Base-by-base conservation (phyloP, 2,888 invertebrate genomes). In the Perizoma flavofasciatum region DNA sequence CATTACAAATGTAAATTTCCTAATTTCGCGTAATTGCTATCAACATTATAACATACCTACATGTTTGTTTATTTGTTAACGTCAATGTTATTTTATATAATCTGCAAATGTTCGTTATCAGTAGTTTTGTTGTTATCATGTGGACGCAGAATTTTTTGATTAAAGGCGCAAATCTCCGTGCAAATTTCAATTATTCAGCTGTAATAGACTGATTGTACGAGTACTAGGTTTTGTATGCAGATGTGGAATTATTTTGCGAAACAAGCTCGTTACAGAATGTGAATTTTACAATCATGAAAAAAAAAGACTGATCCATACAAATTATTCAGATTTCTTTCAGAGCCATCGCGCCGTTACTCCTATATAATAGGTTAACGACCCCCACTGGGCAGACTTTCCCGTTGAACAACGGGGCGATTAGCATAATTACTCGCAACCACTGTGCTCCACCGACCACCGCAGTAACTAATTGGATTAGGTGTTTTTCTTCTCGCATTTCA, bases 391-490 rank as follows among this genome's bases (percentile, higher is more conserved):
- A 49, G 55, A 58, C 55, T 62, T 62, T 58, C 62, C 62, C 58
- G 58, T 45, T 62, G 58, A 62, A 62, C 62, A 62, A 62, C 58
- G 59, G 58, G 55, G 48, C 37, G 58, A 62, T 62, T 62, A 62
- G 55, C 62, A 62, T 62, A 66, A 69, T 61, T 62, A 63, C 73
- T 66, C 60, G 49, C 51, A 58, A 59, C 43, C 63, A 52, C 59
- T 61, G 52, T 66, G 61, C 60, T 58, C 53, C n/a, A 48, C 37
- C 37, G 37, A 48, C 37, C 37, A 7, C 51, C 55, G 35, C 49
- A 41, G 11, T 51, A 47, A 49, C 49, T 61, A 57, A 61, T 61
- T 57, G 46, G 54, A 33, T 57, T 51, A 49, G 22, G 22, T 22
- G 22, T 22, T 50, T 54, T 51, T 49, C 39, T 44, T 33, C 51